These are phyloP conservation scores for Clostera curtula DNA, from an alignment of 2,888 invertebrate species.

Conservation along the genomic window DNA sequence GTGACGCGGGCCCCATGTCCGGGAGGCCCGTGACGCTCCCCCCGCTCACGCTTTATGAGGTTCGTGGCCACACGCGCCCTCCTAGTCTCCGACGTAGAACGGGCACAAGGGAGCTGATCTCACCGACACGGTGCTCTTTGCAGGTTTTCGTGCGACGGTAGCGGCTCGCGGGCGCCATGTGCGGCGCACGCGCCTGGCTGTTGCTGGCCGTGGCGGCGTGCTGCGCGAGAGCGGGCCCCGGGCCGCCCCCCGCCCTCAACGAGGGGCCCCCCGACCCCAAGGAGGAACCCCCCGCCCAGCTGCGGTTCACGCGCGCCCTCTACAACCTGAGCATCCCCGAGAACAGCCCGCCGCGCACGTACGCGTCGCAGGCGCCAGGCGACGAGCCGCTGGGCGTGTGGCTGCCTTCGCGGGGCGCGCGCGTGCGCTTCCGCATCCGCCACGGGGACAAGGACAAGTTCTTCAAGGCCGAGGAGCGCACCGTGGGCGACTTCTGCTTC, in stretches of 20 bases:
- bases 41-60: slow-evolving; percentile 17
- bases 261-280: slow-evolving; percentile 14
- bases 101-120: too few relatives aligned
- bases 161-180: slow-evolving; percentile 10
- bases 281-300: slow-evolving; percentile 21
- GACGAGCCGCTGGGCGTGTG: slow-evolving; percentile 88
- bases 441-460: slow-evolving; percentile 92
- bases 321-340: slow-evolving; percentile 96
- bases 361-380: slow-evolving; percentile 80
- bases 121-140: too few relatives aligned
- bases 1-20: too few relatives aligned
- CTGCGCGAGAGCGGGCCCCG: slow-evolving; percentile 43
- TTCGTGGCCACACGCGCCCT: slow-evolving; percentile 2
- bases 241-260: slow-evolving; percentile 28
- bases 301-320: slow-evolving; percentile 81
- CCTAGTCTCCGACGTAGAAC: too few relatives aligned
- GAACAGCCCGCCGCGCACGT: slow-evolving; percentile 93
- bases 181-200: slow-evolving; percentile 37
- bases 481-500: slow-evolving; percentile 96
- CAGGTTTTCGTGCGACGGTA: slow-evolving; percentile 2
- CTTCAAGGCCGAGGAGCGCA: slow-evolving; percentile 92
- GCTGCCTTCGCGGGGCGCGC: slow-evolving; percentile 47
- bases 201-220: slow-evolving; percentile 46
- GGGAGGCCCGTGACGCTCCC: slow-evolving; percentile 7
- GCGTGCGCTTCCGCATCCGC: slow-evolving; percentile 88